A percentile compares a stretch with the other conserved stretches of the same genome.
Evolutionary conservation across 1,140 invertebrate species (phyloP).

Genomic region (Drosophila bipectinata): DNA sequence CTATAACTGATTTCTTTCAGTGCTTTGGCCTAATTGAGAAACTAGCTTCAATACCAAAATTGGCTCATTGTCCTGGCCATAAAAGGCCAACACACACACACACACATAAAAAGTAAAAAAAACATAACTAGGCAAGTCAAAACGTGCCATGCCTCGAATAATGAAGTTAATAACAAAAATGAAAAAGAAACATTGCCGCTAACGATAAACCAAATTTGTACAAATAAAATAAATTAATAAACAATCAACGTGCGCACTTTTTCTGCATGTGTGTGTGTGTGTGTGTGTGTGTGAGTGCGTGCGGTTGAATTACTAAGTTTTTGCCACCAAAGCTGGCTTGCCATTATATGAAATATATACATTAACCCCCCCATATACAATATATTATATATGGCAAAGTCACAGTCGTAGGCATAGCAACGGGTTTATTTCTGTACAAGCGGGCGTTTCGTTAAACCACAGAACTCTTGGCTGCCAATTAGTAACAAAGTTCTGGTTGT

Average conservation of each 20-base stretch:
- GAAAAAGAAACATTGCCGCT: constrained; percentile 44
- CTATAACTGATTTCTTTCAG: constrained; percentile 28
- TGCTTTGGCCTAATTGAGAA: constrained; percentile 56
- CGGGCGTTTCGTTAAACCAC: constrained; percentile 29
- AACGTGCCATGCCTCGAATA: constrained; percentile 64
- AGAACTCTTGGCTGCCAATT: constrained; percentile 29
- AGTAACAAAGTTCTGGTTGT: constrained; percentile 33
- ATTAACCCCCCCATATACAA: neutral
- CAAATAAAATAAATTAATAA: constrained; percentile 61
- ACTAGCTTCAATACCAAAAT: constrained; percentile 58
- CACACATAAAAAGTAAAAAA: constrained; percentile 30
- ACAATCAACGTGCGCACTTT: constrained; percentile 55
- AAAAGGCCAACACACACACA: constrained; percentile 55
- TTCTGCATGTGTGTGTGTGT: constrained; percentile 1
- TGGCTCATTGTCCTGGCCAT: constrained; percentile 64
- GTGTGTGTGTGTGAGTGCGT: neutral
- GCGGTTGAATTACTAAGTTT: constrained; percentile 42
- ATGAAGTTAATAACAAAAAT: constrained; percentile 63
- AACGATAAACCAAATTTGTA: constrained; percentile 48
- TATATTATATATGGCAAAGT: neutral
- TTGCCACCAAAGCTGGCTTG: constrained; percentile 38
- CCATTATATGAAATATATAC: constrained; percentile 11
- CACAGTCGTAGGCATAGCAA: constrained; percentile 31
- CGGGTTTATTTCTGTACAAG: constrained; percentile 32
- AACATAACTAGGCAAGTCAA: constrained; percentile 41